Conservation (phyloP, 2,113 vertebrate species). For the Mesembrinibis cayennensis region DNA sequence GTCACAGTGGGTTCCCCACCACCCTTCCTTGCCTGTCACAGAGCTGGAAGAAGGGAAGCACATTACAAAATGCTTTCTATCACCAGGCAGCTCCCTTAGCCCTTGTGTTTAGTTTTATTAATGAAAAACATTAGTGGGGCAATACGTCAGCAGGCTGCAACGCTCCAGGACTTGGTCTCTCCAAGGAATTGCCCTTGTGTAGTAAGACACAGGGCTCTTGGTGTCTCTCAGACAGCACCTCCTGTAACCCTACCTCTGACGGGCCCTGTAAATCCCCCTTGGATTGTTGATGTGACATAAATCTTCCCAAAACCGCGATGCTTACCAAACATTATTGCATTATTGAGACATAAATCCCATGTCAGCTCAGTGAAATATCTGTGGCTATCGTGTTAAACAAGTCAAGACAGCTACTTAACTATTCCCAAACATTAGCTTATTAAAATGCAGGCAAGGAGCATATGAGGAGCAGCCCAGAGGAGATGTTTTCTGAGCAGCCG, state of each 20-base stretch:
- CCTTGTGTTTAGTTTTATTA: neutral
- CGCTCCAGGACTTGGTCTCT: neutral
- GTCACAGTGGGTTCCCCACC: rapidly evolving
- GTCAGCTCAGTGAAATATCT: conserved; percentile 41
- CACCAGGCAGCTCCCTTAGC: neutral
- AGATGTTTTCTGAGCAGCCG: neutral
- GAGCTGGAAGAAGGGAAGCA: conserved; percentile 1
- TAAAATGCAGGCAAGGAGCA: conserved; percentile 16
- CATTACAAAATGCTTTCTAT: neutral
- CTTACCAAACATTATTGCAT: conserved; percentile 4
- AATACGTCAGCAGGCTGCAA: neutral
- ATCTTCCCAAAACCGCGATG: neutral
- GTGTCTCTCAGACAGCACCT: neutral
- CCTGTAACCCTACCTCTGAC: neutral
- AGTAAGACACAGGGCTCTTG: neutral
- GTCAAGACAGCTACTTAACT: conserved; percentile 48
- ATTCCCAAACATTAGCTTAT: conserved; percentile 51
- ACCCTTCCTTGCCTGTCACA: neutral
- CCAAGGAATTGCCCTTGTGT: neutral
- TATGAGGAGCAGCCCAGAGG: neutral
- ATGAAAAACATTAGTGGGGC: neutral
- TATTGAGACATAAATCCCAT: conserved; percentile 64
- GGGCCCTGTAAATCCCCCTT: conserved; percentile 29
- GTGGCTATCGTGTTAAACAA: neutral
- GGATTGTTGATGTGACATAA: conserved; percentile 17